phyloP scores from a whole-genome alignment of 2,113 vertebrate genomes.

The Ploceus nigricollis region DNA sequence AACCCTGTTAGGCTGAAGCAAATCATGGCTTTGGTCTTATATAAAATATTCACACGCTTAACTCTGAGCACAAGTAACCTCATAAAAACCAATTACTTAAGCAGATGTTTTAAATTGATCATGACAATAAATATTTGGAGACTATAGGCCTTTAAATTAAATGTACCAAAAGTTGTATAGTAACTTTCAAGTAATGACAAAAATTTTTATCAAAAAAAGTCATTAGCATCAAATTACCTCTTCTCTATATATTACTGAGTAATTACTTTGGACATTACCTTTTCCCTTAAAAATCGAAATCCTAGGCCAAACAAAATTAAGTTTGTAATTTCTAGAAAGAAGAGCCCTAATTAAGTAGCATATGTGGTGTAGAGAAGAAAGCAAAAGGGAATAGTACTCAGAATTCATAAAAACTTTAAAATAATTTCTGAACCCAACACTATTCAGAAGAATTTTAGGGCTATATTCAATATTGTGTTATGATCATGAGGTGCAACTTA shows the following conservation, averaged over 20 bases:
- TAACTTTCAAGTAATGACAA: neutral
- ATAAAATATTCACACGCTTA: neutral
- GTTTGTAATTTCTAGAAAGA: neutral
- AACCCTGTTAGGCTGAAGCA: neutral
- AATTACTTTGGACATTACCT: neutral
- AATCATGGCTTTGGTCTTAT: neutral
- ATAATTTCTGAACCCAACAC: neutral
- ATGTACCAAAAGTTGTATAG: neutral
- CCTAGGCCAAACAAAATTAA: neutral
- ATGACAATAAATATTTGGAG: neutral
- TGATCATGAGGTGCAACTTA: neutral
- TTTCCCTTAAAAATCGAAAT: neutral
- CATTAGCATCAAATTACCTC: neutral
- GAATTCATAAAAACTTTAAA: neutral
- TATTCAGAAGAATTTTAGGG: neutral
- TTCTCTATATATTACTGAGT: neutral
- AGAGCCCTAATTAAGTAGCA: neutral
- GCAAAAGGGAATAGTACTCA: neutral
- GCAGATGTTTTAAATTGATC: conserved; percentile 21
- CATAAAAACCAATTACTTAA: conserved; percentile 40
- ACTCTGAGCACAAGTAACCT: neutral
- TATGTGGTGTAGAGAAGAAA: neutral
- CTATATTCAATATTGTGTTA: neutral
- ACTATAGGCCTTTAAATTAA: neutral
- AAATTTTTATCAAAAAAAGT: neutral